These are phyloP conservation scores for Aphelinus atriplicis DNA, from an alignment of 1,140 invertebrate genomes.

Conservation along the genomic window DNA sequence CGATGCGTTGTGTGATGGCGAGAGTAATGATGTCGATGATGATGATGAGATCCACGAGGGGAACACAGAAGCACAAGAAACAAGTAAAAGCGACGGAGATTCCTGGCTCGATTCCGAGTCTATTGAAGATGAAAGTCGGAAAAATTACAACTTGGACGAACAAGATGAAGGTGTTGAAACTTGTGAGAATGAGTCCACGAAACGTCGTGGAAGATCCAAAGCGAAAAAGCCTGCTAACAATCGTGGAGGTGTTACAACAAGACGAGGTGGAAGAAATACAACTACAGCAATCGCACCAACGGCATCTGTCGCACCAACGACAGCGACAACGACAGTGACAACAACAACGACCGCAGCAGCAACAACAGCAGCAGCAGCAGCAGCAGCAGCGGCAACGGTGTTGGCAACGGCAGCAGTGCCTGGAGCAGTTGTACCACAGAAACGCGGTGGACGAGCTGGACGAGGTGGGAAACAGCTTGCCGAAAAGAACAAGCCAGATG, in stretches of 20 bases:
- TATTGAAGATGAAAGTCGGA: slow-evolving; percentile 58
- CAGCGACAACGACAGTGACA: slow-evolving; percentile 59
- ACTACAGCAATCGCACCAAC: not conserved
- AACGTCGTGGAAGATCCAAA: slow-evolving; percentile 56
- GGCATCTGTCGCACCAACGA: not conserved
- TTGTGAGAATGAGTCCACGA: slow-evolving; percentile 57
- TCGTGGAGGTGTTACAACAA: slow-evolving; percentile 66
- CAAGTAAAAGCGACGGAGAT: slow-evolving; percentile 49
- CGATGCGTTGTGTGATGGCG: slow-evolving; percentile 69
- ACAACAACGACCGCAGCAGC: not conserved
- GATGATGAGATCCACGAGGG: slow-evolving; percentile 46
- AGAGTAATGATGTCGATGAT: slow-evolving; percentile 55
- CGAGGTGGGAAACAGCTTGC: slow-evolving; percentile 68
- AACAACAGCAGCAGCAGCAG: not conserved
- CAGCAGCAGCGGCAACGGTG: not conserved
- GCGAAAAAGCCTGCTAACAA: slow-evolving; percentile 52
- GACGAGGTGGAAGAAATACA: slow-evolving; percentile 55
- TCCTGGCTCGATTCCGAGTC: slow-evolving; percentile 63
- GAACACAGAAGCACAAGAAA: slow-evolving; percentile 47
- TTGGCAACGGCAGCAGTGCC: slow-evolving; percentile 65
- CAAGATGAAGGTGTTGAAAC: slow-evolving; percentile 61
- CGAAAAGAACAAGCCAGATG: slow-evolving; percentile 72
- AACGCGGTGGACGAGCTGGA: slow-evolving; percentile 64
- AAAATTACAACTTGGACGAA: slow-evolving; percentile 53
- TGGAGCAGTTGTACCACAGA: slow-evolving; percentile 53